Conservation (phyloP, 1,140 invertebrate genomes). For the Microplitis demolitor region DNA sequence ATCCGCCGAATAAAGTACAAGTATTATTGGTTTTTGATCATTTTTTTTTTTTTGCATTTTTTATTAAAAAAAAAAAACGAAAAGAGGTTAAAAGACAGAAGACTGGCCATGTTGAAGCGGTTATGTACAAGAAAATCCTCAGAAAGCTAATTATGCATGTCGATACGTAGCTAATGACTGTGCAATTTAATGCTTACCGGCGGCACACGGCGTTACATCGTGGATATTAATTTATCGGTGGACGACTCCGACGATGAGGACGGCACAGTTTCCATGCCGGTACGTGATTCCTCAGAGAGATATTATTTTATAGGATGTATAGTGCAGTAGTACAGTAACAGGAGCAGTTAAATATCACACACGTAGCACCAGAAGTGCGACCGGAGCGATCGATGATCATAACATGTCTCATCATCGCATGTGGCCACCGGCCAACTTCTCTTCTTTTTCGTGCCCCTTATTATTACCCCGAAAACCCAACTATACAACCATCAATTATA, state of each 20-base stretch:
- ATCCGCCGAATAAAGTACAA: no score
- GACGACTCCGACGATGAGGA: neutral
- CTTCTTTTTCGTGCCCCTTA: constrained; percentile 23
- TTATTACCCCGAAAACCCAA: constrained; percentile 41
- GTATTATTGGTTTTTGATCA: no score
- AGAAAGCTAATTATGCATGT: constrained; percentile 37
- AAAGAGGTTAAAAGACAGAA: constrained; percentile 22
- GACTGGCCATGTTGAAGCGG: constrained; percentile 4
- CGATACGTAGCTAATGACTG: constrained; percentile 36
- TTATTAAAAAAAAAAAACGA: neutral
- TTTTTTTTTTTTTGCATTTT: neutral
- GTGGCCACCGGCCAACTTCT: constrained; percentile 29
- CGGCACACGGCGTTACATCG: constrained; percentile 22
- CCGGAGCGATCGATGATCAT: constrained; percentile 5
- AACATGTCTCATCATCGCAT: constrained; percentile 14
- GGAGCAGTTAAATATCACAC: neutral
- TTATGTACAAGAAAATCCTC: constrained; percentile 27
- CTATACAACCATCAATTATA: constrained; percentile 43
- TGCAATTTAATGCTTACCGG: constrained; percentile 35
- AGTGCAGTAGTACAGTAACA: neutral
- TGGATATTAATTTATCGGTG: constrained; percentile 39
- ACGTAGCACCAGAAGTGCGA: constrained; percentile 11
- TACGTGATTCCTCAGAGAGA: constrained; percentile 16
- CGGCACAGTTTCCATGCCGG: constrained; percentile 19
- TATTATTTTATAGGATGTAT: neutral